These are phyloP conservation scores for Phodopus roborovskii DNA, from an alignment of 2,113 vertebrate genomes.

Conservation along the genomic window DNA sequence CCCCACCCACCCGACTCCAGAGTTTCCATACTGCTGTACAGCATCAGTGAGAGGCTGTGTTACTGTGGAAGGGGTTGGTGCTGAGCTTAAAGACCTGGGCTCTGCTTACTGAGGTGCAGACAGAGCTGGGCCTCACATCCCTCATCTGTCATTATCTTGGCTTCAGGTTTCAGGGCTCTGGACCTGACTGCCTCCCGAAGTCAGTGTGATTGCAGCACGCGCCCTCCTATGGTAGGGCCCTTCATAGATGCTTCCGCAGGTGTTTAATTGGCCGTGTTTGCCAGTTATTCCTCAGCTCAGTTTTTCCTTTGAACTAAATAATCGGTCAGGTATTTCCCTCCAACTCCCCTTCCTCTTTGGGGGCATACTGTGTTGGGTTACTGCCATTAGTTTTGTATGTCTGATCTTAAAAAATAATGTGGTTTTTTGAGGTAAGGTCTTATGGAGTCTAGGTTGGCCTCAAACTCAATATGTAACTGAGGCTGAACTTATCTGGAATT, in stretches of 20 bases:
- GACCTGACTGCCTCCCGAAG: neutral
- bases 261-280: neutral
- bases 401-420: neutral
- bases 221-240: neutral
- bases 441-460: neutral
- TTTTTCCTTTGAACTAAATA: neutral
- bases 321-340: neutral
- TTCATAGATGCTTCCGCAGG: neutral
- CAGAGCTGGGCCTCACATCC: neutral
- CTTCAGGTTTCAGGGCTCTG: neutral
- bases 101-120: neutral
- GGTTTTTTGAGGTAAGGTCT: neutral
- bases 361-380: neutral
- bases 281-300: neutral
- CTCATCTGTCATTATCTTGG: neutral
- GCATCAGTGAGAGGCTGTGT: neutral
- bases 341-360: neutral
- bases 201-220: neutral
- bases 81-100: neutral
- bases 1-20: neutral
- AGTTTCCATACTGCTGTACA: too few relatives aligned
- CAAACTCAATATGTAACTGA: neutral
- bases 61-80: neutral
- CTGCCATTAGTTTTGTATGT: slow-evolving; percentile 11
- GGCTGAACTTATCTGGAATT: neutral